phyloP scores from a whole-genome alignment of 2,113 vertebrate species.

The Podocnemis expansa region DNA sequence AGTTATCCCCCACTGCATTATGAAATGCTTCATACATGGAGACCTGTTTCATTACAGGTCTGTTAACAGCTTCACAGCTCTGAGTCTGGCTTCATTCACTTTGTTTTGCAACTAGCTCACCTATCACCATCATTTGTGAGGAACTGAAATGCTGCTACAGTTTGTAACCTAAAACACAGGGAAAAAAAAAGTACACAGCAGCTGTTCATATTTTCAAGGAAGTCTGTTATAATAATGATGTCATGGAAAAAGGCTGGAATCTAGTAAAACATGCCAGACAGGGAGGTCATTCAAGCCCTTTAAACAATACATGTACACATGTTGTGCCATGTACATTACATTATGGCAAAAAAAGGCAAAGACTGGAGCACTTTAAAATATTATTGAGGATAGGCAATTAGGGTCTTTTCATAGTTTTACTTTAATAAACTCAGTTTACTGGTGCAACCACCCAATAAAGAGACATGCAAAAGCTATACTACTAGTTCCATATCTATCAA shows the following conservation, averaged over 20 bases:
- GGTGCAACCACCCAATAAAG: constrained; percentile 30
- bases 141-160: constrained; percentile 67
- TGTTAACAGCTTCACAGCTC: constrained; percentile 63
- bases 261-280: constrained; percentile 73
- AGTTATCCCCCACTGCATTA: constrained; percentile 49
- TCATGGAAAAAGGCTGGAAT: constrained; percentile 79
- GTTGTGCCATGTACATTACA: constrained; percentile 44
- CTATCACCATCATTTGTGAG: constrained; percentile 49
- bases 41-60: constrained; percentile 53
- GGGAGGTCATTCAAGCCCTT: constrained; percentile 67
- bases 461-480: constrained; percentile 25
- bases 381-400: constrained; percentile 36
- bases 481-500: constrained; percentile 14
- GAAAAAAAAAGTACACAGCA: constrained; percentile 68
- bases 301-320: constrained; percentile 62
- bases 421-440: constrained; percentile 48
- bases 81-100: constrained; percentile 45
- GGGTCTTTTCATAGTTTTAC: constrained; percentile 31
- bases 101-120: constrained; percentile 65
- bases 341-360: constrained; percentile 48
- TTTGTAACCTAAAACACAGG: constrained; percentile 74
- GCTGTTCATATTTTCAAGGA: constrained; percentile 76
- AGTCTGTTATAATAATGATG: constrained; percentile 76
- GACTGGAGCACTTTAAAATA: constrained; percentile 39
- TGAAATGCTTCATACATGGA: constrained; percentile 40